Conservation (phyloP, 2,888 invertebrate species). For the Punctoribates punctum region DNA sequence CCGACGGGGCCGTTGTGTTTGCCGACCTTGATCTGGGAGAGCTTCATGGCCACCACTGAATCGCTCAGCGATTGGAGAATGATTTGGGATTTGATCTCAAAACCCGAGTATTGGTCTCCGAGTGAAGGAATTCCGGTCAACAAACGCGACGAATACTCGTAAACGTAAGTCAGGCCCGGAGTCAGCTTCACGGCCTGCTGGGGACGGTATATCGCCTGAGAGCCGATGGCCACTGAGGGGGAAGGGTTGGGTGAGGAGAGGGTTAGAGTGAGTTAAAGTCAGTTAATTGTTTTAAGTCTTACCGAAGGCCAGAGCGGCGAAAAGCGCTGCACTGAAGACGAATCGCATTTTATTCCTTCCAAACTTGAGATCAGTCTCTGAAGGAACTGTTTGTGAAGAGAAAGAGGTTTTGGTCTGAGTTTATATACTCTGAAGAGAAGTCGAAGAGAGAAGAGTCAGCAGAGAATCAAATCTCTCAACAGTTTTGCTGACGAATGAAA, state of each 20-base stretch:
- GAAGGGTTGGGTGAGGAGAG: not conserved
- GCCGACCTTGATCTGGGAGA: slow-evolving; percentile 38
- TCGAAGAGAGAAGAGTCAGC: too few species aligned
- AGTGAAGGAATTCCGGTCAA: slow-evolving; percentile 52
- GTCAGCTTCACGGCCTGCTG: slow-evolving; percentile 3
- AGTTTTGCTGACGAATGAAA: too few species aligned
- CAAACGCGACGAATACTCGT: slow-evolving; percentile 52
- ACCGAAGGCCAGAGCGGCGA: too few species aligned
- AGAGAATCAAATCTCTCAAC: too few species aligned
- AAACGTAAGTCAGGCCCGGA: slow-evolving; percentile 52
- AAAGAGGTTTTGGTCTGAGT: too few species aligned
- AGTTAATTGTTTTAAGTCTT: too few species aligned
- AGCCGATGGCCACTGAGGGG: not conserved
- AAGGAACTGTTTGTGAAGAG: too few species aligned
- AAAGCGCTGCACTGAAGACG: too few species aligned
- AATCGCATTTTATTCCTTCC: too few species aligned
- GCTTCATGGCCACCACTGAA: slow-evolving; percentile 47
- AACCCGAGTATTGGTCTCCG: slow-evolving; percentile 52
- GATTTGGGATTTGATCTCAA: slow-evolving; percentile 50
- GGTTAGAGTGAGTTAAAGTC: too few species aligned
- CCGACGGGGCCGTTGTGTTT: slow-evolving; percentile 37
- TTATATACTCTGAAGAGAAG: too few species aligned
- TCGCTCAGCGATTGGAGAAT: slow-evolving; percentile 49
- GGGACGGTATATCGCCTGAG: not conserved
- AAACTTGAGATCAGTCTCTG: too few species aligned